Evolutionary conservation across 2,888 invertebrate genomes (phyloP).

Genomic region (Asteroscopus sphinx): DNA sequence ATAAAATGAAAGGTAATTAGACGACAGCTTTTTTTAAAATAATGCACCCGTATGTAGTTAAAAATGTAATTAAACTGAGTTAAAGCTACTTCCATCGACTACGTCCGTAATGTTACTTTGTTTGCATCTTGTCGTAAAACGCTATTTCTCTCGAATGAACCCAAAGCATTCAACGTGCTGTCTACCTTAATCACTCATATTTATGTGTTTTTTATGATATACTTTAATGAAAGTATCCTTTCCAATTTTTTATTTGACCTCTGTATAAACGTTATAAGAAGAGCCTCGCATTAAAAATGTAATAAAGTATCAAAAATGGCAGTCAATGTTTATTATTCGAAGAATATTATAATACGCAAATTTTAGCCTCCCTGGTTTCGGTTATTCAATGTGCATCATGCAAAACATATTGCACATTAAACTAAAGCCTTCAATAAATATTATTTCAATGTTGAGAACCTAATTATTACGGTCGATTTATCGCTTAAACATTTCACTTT

Average conservation of each 20-base stretch:
- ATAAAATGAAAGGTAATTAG: slow-evolving; percentile 67
- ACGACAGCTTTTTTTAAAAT: slow-evolving; percentile 66
- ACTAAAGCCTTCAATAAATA: slow-evolving; percentile 35
- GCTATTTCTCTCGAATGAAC: slow-evolving; percentile 73
- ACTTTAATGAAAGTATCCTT: slow-evolving; percentile 78
- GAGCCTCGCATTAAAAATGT: slow-evolving; percentile 46
- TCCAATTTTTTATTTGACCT: slow-evolving; percentile 64
- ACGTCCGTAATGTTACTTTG: slow-evolving; percentile 74
- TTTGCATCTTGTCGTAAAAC: slow-evolving; percentile 78
- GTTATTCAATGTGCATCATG: slow-evolving; percentile 17
- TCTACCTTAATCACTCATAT: slow-evolving; percentile 84
- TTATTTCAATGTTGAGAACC: slow-evolving; percentile 30
- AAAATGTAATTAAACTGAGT: slow-evolving; percentile 78
- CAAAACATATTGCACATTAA: slow-evolving; percentile 29
- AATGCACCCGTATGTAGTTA: slow-evolving; percentile 75
- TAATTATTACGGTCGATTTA: slow-evolving; percentile 57
- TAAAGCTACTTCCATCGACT: slow-evolving; percentile 70
- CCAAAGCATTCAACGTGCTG: slow-evolving; percentile 72
- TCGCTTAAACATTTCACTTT: slow-evolving; percentile 59
- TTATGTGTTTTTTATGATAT: slow-evolving; percentile 83
- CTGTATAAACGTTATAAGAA: slow-evolving; percentile 63
- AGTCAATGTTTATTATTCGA: slow-evolving; percentile 48
- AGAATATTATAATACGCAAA: slow-evolving; percentile 51
- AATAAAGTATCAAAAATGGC: slow-evolving; percentile 58
- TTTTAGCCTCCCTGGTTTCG: slow-evolving; percentile 34